phyloP scores from a whole-genome alignment of 2,797 vertebrate genomes.

The Ispidina lecontei region DNA sequence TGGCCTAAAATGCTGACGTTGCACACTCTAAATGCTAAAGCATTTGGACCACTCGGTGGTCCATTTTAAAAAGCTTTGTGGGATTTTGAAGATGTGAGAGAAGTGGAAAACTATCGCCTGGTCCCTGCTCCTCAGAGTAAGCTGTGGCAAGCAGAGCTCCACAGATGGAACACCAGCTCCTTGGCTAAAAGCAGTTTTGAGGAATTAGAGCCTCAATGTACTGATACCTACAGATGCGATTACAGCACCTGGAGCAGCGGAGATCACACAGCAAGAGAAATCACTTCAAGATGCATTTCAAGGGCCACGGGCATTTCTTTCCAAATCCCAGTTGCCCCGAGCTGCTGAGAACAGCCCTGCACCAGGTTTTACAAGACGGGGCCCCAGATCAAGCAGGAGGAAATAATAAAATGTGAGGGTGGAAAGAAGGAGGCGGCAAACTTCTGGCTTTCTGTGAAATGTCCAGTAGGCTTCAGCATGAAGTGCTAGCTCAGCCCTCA shows the following conservation, averaged over 20 bases:
- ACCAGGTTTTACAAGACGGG: not conserved
- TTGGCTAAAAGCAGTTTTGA: not conserved
- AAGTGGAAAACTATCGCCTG: not conserved
- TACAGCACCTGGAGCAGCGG: not conserved
- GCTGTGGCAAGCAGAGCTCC: not conserved
- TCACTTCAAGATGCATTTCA: not conserved
- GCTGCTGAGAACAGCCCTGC: not conserved
- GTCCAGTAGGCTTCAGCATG: slow-evolving; percentile 45
- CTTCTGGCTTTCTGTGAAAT: slow-evolving; percentile 4
- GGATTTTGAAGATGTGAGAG: not conserved
- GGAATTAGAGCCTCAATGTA: not conserved
- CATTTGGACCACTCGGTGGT: not conserved
- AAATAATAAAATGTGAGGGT: not conserved
- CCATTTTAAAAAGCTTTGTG: not conserved
- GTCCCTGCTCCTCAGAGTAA: not conserved
- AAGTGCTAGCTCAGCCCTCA: slow-evolving; percentile 66
- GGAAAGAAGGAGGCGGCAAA: not conserved
- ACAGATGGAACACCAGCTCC: not conserved
- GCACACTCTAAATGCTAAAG: slow-evolving; percentile 5
- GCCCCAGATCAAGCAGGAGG: not conserved
- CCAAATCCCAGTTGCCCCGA: not conserved
- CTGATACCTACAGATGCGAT: not conserved
- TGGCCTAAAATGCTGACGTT: slow-evolving; percentile 35
- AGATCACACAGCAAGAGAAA: not conserved
- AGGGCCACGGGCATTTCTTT: not conserved